A percentile compares a stretch with the other conserved stretches of the same genome.
phyloP scores from a whole-genome alignment of 2,888 invertebrate genomes.

The Drosophila limbata region DNA sequence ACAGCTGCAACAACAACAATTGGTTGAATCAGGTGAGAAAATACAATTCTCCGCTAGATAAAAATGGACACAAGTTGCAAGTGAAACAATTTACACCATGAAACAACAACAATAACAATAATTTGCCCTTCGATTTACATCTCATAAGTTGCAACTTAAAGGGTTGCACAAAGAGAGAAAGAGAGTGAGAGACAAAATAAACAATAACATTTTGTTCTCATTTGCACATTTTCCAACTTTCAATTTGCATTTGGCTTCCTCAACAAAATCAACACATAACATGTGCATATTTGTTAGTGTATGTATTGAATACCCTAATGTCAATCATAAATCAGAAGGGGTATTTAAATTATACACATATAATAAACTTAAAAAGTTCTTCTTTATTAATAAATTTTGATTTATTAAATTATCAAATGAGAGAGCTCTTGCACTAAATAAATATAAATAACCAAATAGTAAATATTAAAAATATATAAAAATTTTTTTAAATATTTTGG shows the following conservation, averaged over 20 bases:
- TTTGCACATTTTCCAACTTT: constrained; percentile 74
- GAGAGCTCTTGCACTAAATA: too few species aligned
- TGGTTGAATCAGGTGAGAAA: constrained; percentile 61
- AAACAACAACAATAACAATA: constrained; percentile 3
- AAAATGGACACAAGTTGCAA: constrained; percentile 20
- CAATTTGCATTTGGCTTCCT: constrained; percentile 71
- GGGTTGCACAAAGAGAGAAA: background rate
- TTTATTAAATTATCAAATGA: background rate
- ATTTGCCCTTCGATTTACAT: constrained; percentile 32
- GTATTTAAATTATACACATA: constrained; percentile 17
- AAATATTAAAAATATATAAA: too few species aligned
- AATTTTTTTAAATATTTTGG: too few species aligned
- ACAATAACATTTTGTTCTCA: constrained; percentile 30
- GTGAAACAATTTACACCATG: constrained; percentile 31
- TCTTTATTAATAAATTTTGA: background rate
- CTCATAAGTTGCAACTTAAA: background rate
- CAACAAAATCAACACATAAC: constrained; percentile 44
- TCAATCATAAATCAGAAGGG: background rate
- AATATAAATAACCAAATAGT: too few species aligned
- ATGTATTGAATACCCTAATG: constrained; percentile 31
- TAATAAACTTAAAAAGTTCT: too few species aligned
- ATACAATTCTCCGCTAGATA: background rate
- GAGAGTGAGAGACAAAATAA: background rate
- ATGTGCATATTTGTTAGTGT: constrained; percentile 25
- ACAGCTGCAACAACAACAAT: constrained; percentile 25